A percentile compares a stretch with the other conserved stretches of the same genome.
These are phyloP conservation scores for Etia nguti DNA, from an alignment of 2,113 vertebrate species.

Conservation along the genomic window DNA sequence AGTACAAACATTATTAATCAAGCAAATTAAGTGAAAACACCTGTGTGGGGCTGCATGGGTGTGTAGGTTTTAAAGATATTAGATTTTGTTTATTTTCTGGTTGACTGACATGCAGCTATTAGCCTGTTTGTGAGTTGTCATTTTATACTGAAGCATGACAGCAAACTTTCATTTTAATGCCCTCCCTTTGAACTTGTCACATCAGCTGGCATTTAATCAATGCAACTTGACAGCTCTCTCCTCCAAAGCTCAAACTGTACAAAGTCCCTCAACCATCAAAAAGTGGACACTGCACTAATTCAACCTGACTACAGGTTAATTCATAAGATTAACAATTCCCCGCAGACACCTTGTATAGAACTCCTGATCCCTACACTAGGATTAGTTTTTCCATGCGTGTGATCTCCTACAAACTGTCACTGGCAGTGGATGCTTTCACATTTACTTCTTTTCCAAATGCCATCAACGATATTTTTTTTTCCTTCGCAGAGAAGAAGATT, in stretches of 20 bases:
- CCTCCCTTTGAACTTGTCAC: conserved; percentile 34
- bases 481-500: conserved; percentile 21
- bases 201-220: conserved; percentile 24
- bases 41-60: not conserved
- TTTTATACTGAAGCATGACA: not conserved
- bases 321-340: conserved; percentile 7
- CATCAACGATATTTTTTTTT: not conserved
- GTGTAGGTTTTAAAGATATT: not conserved
- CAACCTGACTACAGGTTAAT: conserved; percentile 39
- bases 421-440: not conserved
- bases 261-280: not conserved
- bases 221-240: conserved; percentile 10
- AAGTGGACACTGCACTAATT: not conserved
- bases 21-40: not conserved
- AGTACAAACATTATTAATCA: not conserved
- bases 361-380: not conserved
- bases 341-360: not conserved
- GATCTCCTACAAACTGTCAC: conserved; percentile 6
- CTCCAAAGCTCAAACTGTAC: not conserved
- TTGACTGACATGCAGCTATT: not conserved
- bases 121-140: not conserved
- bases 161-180: conserved; percentile 10
- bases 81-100: not conserved
- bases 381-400: not conserved
- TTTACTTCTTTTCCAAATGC: not conserved